Evolutionary conservation across 2,113 vertebrate species (phyloP), one percentile per base, ranked within the genome.

Genomic region (Cyanoderma ruficeps): DNA sequence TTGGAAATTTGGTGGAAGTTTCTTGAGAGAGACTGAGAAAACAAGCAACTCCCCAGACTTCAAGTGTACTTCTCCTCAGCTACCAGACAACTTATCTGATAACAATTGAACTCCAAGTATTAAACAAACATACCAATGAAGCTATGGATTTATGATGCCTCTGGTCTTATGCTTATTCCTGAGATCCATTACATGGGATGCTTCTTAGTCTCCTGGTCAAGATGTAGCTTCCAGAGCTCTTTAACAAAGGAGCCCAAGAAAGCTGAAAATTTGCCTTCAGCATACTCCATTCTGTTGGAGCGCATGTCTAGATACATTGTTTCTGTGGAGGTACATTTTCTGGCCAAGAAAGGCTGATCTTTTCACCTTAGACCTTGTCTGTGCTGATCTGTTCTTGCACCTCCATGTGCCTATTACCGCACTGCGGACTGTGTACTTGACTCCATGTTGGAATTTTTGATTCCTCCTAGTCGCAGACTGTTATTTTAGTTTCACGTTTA

Each of bases 241-340:
- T 61, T 27, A 53, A 27, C 11, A 24, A 33, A 8, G 6, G 2
- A 4, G 5, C 2, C 1, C 10, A 59, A 57, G 28, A 63, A 28
- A 75, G 46, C 4, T 2, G 7, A 61, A 83, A 57, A 56, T 47
- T 18, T 71, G 4, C 22, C 12, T 79, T 53, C 24, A 35, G 2
- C 16, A 10, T 37, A 14, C 11, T 37, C 10, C 9, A 20, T 11
- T 46, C 9, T 50, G n/a, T 20, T 35, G 16, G 22, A 77, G 18
- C 4, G 37, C 1, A 0, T 59, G 12, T 49, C 44, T 21, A 24
- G 24, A 37, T 10, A 57, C 7, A 12, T 19, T 25, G 4, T 27
- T 85, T 47, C 46, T 57, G 12, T 42, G 33, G 15, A 50, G 15
- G 3, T 28, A 56, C 18, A 15, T 63, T 12, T 11, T 69, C 10